Conservation (phyloP, 2,888 invertebrate genomes). For the Perizoma flavofasciatum region DNA sequence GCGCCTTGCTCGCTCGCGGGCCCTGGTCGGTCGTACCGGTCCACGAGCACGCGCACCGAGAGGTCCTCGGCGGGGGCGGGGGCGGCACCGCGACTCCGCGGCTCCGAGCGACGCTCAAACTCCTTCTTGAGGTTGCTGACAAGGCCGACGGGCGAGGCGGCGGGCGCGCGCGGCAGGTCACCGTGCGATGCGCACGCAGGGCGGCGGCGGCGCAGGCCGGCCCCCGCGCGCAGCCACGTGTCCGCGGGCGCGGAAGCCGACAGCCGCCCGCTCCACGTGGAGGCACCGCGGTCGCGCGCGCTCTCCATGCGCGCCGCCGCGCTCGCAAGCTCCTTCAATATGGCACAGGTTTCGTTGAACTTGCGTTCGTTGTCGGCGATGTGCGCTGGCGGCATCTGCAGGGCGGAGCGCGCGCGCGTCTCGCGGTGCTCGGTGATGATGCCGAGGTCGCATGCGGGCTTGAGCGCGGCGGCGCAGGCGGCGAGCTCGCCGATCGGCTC, state of each 20-base stretch:
- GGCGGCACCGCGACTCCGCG: slow-evolving; percentile 47
- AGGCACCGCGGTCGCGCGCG: slow-evolving; percentile 64
- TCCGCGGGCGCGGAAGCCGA: slow-evolving; percentile 86
- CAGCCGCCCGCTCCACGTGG: slow-evolving; percentile 78
- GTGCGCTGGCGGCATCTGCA: slow-evolving; percentile 46
- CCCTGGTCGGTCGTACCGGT: slow-evolving; percentile 85
- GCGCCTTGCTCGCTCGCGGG: slow-evolving; percentile 44
- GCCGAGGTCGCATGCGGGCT: slow-evolving; percentile 57
- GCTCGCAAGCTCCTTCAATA: slow-evolving; percentile 81
- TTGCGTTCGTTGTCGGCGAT: slow-evolving; percentile 71
- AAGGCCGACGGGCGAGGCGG: slow-evolving; percentile 84
- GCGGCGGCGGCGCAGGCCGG: slow-evolving; percentile 69
- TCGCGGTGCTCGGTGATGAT: slow-evolving; percentile 69
- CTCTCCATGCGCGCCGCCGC: slow-evolving; percentile 70
- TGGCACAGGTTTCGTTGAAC: slow-evolving; percentile 84
- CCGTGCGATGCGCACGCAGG: slow-evolving; percentile 69
- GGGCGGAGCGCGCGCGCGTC: slow-evolving; percentile 37
- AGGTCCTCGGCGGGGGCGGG: slow-evolving; percentile 67
- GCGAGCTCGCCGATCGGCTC: slow-evolving; percentile 46
- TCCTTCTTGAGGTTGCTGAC: slow-evolving; percentile 94
- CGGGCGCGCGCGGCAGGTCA: slow-evolving; percentile 65
- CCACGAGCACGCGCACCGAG: slow-evolving; percentile 90
- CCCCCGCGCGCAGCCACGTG: slow-evolving; percentile 76
- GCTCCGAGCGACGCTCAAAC: slow-evolving; percentile 88
- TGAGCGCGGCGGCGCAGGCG: slow-evolving; percentile 32